phyloP scores from a whole-genome alignment of 2,113 vertebrate species.

The Irena cyanogastra region DNA sequence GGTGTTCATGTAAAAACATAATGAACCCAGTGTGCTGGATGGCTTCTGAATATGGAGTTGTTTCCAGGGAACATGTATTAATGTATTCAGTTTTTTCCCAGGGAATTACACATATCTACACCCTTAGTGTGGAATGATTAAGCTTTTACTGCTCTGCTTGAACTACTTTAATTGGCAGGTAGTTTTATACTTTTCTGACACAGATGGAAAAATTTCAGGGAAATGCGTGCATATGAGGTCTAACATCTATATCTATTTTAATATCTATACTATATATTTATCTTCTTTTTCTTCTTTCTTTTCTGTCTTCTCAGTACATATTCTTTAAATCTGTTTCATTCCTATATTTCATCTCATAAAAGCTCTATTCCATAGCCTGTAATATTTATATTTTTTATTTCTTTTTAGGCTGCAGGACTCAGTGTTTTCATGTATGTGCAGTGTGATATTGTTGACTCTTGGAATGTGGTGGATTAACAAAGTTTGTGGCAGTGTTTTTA shows the following conservation, averaged over 20 bases:
- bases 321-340: background rate
- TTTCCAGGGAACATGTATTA: conserved; percentile 48
- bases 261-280: accelerated
- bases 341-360: accelerated
- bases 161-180: conserved; percentile 28
- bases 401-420: background rate
- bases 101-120: conserved; percentile 17
- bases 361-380: background rate
- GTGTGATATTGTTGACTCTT: background rate
- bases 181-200: background rate
- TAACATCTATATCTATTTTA: background rate
- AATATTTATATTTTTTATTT: background rate
- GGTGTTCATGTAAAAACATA: conserved; percentile 14
- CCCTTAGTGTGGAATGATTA: background rate
- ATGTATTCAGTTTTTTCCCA: conserved; percentile 26
- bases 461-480: background rate
- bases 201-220: background rate
- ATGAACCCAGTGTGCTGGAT: conserved; percentile 1
- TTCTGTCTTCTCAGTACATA: background rate
- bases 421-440: background rate
- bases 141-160: conserved; percentile 14
- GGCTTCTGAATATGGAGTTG: conserved; percentile 27
- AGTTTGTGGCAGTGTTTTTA: background rate
- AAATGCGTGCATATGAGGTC: background rate
- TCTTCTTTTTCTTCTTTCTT: background rate